Evolutionary conservation across 2,888 invertebrate species (phyloP).

Genomic region (Endotricha flammealis): DNA sequence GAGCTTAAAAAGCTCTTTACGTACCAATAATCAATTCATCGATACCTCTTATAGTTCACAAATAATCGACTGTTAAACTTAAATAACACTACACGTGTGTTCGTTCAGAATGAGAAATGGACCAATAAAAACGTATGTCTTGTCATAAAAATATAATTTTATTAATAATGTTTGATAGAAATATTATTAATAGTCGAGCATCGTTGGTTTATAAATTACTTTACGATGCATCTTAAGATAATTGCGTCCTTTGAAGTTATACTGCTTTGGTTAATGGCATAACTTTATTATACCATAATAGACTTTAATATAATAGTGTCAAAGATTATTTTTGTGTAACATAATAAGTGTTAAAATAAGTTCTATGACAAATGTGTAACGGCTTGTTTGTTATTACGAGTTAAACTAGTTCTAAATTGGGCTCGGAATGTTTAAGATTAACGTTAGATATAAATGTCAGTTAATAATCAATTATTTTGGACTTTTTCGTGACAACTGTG

Average conservation of each 20-base stretch:
- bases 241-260: constrained; percentile 26
- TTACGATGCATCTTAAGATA: constrained; percentile 31
- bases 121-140: constrained; percentile 45
- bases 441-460: constrained; percentile 2
- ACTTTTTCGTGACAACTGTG: no score
- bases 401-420: constrained; percentile 24
- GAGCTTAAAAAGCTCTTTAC: no score
- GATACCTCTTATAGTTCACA: no score
- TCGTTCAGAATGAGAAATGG: constrained; percentile 34
- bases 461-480: no score
- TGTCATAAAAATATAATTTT: constrained; percentile 43
- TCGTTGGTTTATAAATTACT: constrained; percentile 32
- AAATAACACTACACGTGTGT: constrained; percentile 33
- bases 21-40: no score
- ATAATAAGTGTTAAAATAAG: constrained; percentile 10
- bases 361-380: constrained; percentile 27
- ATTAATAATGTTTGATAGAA: constrained; percentile 42
- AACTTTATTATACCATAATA: constrained; percentile 19
- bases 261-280: constrained; percentile 15
- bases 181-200: constrained; percentile 38
- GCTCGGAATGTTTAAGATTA: no score
- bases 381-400: constrained; percentile 26
- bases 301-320: constrained; percentile 14
- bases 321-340: constrained; percentile 14
- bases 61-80: no score